Conservation (phyloP, 1,140 invertebrate genomes). For the Samia ricini region DNA sequence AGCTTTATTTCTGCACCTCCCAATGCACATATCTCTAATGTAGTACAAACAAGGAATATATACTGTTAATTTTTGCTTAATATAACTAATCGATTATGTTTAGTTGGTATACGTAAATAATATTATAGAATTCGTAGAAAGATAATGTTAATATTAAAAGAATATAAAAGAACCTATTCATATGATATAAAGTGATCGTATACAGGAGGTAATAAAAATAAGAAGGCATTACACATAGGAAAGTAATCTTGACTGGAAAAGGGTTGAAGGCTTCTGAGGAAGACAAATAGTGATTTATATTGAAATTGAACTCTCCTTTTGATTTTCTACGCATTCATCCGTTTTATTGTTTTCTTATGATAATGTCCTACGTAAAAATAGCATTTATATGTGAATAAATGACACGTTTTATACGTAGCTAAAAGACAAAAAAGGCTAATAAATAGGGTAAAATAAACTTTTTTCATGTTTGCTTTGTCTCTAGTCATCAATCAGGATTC, state of each 20-base stretch:
- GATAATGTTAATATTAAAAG: not conserved
- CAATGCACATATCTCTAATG: not conserved
- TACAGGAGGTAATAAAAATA: constrained; percentile 4
- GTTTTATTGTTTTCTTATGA: constrained; percentile 29
- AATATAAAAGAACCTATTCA: not conserved
- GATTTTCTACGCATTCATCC: constrained; percentile 25
- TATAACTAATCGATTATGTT: no score
- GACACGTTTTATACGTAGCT: not conserved
- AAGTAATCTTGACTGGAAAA: constrained; percentile 13
- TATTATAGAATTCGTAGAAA: not conserved
- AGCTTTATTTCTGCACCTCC: constrained; percentile 7
- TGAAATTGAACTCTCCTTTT: constrained; percentile 24
- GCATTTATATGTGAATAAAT: not conserved
- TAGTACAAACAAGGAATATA: no score
- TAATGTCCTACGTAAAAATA: constrained; percentile 16
- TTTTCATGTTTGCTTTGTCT: not conserved
- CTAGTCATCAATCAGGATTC: no score
- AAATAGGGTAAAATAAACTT: not conserved
- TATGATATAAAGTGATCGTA: not conserved
- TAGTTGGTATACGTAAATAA: no score
- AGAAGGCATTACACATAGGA: constrained; percentile 6
- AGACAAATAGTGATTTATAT: constrained; percentile 36
- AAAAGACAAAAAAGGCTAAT: not conserved
- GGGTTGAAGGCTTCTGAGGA: constrained; percentile 13
- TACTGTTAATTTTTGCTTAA: no score